These are phyloP conservation scores for Dasyurus viverrinus DNA, from an alignment of 2,113 vertebrate species.

Conservation along the genomic window DNA sequence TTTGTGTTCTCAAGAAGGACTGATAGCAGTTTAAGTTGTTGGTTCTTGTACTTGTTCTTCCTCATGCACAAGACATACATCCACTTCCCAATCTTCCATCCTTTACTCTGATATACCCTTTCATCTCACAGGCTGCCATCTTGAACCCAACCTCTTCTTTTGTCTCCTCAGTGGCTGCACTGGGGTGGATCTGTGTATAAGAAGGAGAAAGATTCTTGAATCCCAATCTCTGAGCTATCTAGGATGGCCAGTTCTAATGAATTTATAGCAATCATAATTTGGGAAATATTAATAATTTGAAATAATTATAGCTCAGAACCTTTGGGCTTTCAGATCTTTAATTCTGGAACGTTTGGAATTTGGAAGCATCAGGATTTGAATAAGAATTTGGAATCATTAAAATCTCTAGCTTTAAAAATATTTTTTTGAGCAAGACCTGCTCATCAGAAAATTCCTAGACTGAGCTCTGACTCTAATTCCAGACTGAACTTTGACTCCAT, in stretches of 20 bases:
- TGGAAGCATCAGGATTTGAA: neutral
- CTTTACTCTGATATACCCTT: neutral
- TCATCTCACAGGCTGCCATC: neutral
- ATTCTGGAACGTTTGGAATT: neutral
- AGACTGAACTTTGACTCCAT: neutral
- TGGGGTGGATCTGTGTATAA: neutral
- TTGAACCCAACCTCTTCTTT: neutral
- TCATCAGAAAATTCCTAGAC: neutral
- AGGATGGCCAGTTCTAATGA: neutral
- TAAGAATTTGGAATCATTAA: neutral
- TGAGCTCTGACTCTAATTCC: neutral
- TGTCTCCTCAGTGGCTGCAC: neutral
- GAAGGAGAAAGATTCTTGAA: neutral
- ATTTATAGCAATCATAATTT: neutral
- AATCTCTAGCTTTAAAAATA: neutral
- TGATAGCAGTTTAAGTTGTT: neutral
- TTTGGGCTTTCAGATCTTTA: neutral
- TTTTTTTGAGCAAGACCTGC: neutral
- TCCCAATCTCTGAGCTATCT: neutral
- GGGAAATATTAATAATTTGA: neutral
- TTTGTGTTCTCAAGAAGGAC: neutral
- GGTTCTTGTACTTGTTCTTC: neutral
- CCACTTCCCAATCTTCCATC: neutral
- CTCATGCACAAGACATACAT: neutral
- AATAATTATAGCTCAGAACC: neutral